Percentiles rank a stretch among this genome's conserved stretches.
Evolutionary conservation across 2,888 invertebrate genomes (phyloP).

Genomic region (Eristalinus aeneus): DNA sequence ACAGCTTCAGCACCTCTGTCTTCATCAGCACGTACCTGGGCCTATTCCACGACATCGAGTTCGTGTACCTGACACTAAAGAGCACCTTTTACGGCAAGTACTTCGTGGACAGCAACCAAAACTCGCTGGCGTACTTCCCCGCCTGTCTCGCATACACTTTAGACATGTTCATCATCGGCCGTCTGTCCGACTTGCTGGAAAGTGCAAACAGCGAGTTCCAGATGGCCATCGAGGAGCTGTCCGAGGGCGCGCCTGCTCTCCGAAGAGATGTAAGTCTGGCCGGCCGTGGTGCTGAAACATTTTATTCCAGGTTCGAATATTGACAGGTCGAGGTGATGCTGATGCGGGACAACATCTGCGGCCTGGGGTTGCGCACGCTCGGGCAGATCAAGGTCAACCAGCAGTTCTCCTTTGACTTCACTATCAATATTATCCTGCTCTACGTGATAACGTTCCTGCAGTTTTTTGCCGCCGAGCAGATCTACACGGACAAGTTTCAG

Average conservation of each 20-base stretch:
- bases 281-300: background rate
- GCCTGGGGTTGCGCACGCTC: background rate
- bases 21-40: background rate
- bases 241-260: background rate
- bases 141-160: background rate
- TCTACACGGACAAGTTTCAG: background rate
- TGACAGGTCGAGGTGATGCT: background rate
- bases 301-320: background rate
- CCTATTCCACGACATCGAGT: background rate
- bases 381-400: background rate
- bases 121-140: background rate
- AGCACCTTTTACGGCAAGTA: background rate
- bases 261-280: background rate
- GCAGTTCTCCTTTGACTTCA: background rate
- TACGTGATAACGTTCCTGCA: background rate
- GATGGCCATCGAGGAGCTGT: background rate
- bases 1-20: background rate
- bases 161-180: background rate
- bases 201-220: background rate
- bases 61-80: background rate
- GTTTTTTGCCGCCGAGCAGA: background rate
- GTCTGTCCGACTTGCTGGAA: background rate
- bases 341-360: background rate
- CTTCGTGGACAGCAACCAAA: background rate
- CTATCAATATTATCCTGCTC: background rate